Evolutionary conservation across 2,888 invertebrate species (phyloP).

Genomic region (Cerastoderma edule): DNA sequence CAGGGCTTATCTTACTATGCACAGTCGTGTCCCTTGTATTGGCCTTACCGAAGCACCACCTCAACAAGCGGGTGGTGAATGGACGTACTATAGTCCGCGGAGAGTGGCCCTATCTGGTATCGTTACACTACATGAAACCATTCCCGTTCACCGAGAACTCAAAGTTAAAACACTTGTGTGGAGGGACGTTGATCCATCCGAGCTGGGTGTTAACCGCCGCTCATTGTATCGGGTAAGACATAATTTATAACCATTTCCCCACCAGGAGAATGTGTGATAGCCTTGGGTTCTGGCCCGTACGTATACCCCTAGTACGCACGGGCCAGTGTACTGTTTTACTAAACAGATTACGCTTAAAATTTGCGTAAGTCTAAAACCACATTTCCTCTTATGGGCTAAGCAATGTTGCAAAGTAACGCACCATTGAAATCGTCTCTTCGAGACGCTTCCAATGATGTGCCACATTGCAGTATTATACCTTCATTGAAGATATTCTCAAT

Average conservation of each 20-base stretch:
- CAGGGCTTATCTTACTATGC: background rate
- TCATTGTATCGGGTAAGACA: constrained; percentile 70
- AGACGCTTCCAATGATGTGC: no score
- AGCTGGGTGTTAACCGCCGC: constrained; percentile 74
- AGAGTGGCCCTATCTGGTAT: constrained; percentile 68
- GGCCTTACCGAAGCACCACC: constrained; percentile 3
- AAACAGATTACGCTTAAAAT: background rate
- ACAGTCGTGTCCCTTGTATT: background rate
- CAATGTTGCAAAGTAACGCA: background rate
- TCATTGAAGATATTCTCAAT: no score
- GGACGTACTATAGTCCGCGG: constrained; percentile 53
- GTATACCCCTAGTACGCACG: background rate
- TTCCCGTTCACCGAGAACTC: constrained; percentile 59
- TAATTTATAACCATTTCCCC: no score
- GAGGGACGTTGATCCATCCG: constrained; percentile 67
- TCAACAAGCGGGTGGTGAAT: constrained; percentile 54
- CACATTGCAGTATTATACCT: no score
- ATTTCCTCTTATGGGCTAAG: background rate
- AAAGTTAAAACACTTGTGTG: constrained; percentile 67
- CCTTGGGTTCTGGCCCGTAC: background rate
- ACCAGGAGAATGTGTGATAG: no score
- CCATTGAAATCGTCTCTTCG: no score
- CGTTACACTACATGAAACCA: constrained; percentile 57
- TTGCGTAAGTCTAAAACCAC: background rate
- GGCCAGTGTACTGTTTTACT: background rate